These are phyloP conservation scores for Frieseomelitta varia DNA, from an alignment of 1,140 invertebrate species.

Conservation along the genomic window DNA sequence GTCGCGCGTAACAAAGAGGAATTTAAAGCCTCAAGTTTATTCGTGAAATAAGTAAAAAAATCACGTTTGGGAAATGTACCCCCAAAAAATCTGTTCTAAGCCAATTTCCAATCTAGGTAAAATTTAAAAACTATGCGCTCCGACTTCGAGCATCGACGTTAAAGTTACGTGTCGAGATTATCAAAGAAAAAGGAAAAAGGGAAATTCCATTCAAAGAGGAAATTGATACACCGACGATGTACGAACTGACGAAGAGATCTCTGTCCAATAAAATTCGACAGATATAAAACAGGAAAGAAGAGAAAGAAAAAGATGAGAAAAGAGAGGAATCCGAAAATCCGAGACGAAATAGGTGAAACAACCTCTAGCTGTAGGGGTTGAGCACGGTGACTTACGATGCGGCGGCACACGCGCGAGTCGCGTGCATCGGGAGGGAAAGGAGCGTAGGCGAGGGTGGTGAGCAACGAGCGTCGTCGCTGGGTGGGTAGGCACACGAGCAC, in stretches of 20 bases:
- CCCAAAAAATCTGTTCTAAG: not conserved
- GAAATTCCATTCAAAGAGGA: too few relatives aligned
- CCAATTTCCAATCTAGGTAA: too few relatives aligned
- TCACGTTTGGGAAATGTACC: too few relatives aligned
- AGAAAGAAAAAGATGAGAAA: too few relatives aligned
- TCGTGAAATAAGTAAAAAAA: not conserved
- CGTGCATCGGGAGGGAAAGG: not conserved
- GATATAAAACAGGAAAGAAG: too few relatives aligned
- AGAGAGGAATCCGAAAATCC: not conserved
- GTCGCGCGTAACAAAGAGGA: not conserved
- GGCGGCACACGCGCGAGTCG: slow-evolving; percentile 16
- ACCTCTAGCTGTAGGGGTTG: not conserved
- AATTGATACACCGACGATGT: too few relatives aligned
- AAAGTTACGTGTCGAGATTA: too few relatives aligned
- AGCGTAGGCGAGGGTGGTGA: not conserved
- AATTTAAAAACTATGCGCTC: too few relatives aligned
- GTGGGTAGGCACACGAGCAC: not conserved
- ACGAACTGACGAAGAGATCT: too few relatives aligned
- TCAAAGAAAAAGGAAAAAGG: too few relatives aligned
- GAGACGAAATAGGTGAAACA: not conserved
- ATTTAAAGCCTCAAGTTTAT: not conserved
- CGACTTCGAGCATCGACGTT: too few relatives aligned
- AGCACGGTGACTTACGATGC: slow-evolving; percentile 8
- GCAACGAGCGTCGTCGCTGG: not conserved
- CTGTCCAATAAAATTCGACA: too few relatives aligned